Percentiles rank a stretch among this genome's conserved stretches.
Conservation (phyloP, 2,888 invertebrate genomes). For the Ramazzottius varieornatus region DNA sequence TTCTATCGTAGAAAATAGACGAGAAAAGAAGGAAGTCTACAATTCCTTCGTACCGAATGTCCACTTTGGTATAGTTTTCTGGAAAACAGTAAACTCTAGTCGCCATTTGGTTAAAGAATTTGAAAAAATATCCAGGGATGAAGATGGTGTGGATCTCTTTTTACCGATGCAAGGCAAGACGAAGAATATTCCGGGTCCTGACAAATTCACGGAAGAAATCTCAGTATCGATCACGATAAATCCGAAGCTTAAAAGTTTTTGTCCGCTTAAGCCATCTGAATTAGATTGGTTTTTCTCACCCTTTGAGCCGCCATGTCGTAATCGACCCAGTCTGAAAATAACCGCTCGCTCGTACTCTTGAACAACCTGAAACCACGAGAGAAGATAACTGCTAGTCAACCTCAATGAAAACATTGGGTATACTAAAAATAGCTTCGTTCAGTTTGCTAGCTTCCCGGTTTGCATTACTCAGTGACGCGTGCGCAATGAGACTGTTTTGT, state of each 20-base stretch:
- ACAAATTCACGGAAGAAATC: no score
- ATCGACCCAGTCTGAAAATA: slow-evolving; percentile 65
- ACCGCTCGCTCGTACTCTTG: slow-evolving; percentile 86
- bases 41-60: neutral
- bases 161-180: slow-evolving; percentile 76
- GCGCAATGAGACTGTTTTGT: no score
- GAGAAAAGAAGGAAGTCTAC: no score
- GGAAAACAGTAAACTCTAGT: no score
- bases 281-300: slow-evolving; percentile 45
- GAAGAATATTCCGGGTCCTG: slow-evolving; percentile 59
- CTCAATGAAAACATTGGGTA: no score
- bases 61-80: slow-evolving; percentile 4
- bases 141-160: no score
- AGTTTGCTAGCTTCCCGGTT: neutral
- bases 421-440: neutral
- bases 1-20: no score
- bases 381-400: no score
- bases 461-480: neutral
- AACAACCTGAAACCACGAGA: slow-evolving; percentile 39
- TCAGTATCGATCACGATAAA: no score
- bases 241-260: no score
- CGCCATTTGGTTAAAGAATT: no score
- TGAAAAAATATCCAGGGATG: no score
- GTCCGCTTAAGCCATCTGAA: neutral
- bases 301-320: slow-evolving; percentile 67